Conservation (phyloP, 1,140 invertebrate species). For the Drosophila repletoides region DNA sequence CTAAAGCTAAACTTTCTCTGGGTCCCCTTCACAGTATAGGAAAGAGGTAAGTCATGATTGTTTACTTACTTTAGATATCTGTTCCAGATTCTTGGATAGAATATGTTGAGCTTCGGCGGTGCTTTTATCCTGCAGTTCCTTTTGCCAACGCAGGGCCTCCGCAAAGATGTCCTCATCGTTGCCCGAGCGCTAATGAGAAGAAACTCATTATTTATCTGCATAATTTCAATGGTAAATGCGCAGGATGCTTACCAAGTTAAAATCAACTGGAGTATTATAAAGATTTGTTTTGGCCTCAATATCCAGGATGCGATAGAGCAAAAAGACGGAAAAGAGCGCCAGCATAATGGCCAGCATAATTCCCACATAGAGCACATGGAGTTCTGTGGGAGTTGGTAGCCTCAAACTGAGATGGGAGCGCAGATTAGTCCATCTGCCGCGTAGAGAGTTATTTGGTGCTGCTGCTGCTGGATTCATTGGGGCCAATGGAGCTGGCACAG, state of each 20-base stretch:
- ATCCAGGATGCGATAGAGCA: constrained; percentile 70
- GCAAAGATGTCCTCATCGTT: constrained; percentile 68
- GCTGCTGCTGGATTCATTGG: background rate
- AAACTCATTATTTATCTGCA: background rate
- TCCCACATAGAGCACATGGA: constrained; percentile 66
- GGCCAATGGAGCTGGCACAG: background rate
- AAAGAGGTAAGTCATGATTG: no score
- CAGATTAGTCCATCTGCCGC: constrained; percentile 8
- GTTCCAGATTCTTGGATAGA: constrained; percentile 68
- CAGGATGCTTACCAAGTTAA: constrained; percentile 54
- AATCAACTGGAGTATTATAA: constrained; percentile 54
- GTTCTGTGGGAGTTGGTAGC: constrained; percentile 50
- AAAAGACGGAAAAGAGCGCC: constrained; percentile 68
- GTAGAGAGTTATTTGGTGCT: background rate
- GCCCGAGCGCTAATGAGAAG: constrained; percentile 34
- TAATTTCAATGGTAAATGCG: background rate
- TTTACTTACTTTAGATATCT: constrained; percentile 65
- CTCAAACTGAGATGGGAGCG: constrained; percentile 19
- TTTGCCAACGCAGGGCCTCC: constrained; percentile 69
- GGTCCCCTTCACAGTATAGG: no score
- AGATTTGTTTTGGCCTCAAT: constrained; percentile 65
- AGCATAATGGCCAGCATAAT: constrained; percentile 59
- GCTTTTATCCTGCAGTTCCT: constrained; percentile 67
- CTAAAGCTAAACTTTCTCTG: background rate
- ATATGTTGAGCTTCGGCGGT: constrained; percentile 69